Base-by-base conservation (phyloP, 1,140 invertebrate genomes). In the Euura lappo region DNA sequence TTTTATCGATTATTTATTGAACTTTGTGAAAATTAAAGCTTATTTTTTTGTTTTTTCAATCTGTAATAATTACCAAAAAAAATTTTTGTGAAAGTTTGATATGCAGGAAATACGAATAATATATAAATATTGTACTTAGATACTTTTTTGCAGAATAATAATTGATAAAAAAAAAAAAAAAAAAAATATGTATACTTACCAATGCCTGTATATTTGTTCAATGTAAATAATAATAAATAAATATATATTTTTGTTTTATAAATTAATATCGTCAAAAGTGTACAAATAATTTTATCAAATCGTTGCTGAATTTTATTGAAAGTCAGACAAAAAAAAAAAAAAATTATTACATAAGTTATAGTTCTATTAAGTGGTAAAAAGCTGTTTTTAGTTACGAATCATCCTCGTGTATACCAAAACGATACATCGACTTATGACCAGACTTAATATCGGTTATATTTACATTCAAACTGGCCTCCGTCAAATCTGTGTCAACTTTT, bases 361-460 rank as follows among this genome's bases (percentile, higher is more conserved):
- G 6, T n/a, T 60, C 51, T 60, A 60, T 28, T 28, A 28, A 5
- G 4, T 65, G 47, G 68, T 73, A 75, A 65, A n/a, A 67, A 45
- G 28, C 1, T 28, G 28, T 28, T 28, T 67, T 68, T 69, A 70
- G 73, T 71, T 72, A 76, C 0, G 75, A 78, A 68, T 75, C 73
- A 45, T 78, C 75, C 67, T 74, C 73, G 44, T 78, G 77, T 65
- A 78, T 78, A 44, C 71, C 75, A 72, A 78, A 78, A n/a, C 77
- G 77, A 68, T 76, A 76, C 6, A 73, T 73, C 70, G 75, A 76
- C 72, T 78, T 78, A 67, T 78, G 73, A 8, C 69, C 74, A 7
- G 73, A 69, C 45, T 69, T 51, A n/a, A 71, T 65, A 45, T 76
- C 77, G 6, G 73, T 76, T 67, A 78, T 71, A 28, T 78, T 72